phyloP scores from a whole-genome alignment of 2,113 vertebrate genomes.

The Neodontobutis hainanensis region DNA sequence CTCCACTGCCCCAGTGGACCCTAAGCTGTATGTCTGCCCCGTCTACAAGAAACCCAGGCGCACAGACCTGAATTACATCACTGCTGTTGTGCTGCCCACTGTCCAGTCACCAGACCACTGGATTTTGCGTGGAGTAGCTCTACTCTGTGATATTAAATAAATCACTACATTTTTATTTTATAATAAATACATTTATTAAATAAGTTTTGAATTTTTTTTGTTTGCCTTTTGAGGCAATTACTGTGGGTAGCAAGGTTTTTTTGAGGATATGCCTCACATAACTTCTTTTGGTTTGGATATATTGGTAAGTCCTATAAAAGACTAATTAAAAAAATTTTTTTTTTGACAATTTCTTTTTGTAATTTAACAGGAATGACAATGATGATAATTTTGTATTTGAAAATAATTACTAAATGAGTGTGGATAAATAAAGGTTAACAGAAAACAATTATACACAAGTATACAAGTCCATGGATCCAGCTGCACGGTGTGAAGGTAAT shows the following conservation, averaged over 20 bases:
- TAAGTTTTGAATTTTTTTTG: not conserved
- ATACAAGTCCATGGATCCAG: not conserved
- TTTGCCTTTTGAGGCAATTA: too few relatives aligned
- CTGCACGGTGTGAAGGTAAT: not conserved
- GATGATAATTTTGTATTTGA: too few relatives aligned
- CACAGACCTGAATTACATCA: slow-evolving; percentile 89
- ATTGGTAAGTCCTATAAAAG: not conserved
- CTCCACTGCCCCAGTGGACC: slow-evolving; percentile 70
- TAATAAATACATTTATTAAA: not conserved
- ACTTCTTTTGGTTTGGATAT: not conserved
- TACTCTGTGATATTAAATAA: slow-evolving; percentile 93
- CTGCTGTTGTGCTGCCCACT: slow-evolving; percentile 85
- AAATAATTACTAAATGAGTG: too few relatives aligned
- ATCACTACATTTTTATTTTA: not conserved
- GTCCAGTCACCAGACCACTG: slow-evolving; percentile 86
- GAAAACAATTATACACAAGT: not conserved
- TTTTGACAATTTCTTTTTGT: not conserved
- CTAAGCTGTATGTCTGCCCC: slow-evolving; percentile 86
- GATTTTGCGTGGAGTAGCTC: slow-evolving; percentile 91
- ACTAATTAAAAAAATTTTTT: not conserved
- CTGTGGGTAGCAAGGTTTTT: too few relatives aligned
- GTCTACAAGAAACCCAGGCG: slow-evolving; percentile 91
- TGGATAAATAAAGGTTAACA: too few relatives aligned
- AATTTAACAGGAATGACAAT: not conserved
- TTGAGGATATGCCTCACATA: too few relatives aligned